These are phyloP conservation scores for Porites rus DNA, from an alignment of 92 coral and sea anemone genomes.

Conservation along the genomic window DNA sequence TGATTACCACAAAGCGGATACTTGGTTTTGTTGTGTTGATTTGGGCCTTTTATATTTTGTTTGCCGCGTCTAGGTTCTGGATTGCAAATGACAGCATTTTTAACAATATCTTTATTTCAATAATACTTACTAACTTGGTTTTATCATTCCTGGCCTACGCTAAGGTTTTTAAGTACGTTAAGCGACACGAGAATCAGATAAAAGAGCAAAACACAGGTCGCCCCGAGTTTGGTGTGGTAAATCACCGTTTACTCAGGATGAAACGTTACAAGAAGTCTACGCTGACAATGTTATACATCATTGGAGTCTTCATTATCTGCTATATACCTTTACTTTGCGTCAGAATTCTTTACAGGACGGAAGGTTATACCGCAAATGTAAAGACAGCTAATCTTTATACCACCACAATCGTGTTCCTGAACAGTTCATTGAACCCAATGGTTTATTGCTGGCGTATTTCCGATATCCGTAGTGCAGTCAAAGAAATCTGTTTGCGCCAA, in stretches of 20 bases:
- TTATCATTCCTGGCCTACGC: constrained; percentile 61
- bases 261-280: constrained; percentile 73
- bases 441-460: constrained; percentile 82
- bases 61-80: constrained; percentile 49
- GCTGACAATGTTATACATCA: constrained; percentile 70
- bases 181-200: constrained; percentile 70
- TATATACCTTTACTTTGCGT: constrained; percentile 69
- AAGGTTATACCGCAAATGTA: constrained; percentile 53
- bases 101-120: constrained; percentile 29
- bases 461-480: constrained; percentile 75
- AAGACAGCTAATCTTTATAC: constrained; percentile 69
- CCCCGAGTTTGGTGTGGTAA: neutral
- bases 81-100: constrained; percentile 52
- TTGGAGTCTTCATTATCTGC: constrained; percentile 69
- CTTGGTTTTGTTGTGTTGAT: neutral
- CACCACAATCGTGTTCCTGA: constrained; percentile 52
- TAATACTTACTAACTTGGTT: constrained; percentile 29
- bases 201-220: constrained; percentile 10
- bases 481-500: constrained; percentile 4
- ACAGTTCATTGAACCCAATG: constrained; percentile 73
- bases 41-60: constrained; percentile 39
- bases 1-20: constrained; percentile 47
- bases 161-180: constrained; percentile 60
- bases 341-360: constrained; percentile 31
- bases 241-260: neutral